phyloP scores from a whole-genome alignment of 2,888 invertebrate species.

The Ferdinandea cuprea region DNA sequence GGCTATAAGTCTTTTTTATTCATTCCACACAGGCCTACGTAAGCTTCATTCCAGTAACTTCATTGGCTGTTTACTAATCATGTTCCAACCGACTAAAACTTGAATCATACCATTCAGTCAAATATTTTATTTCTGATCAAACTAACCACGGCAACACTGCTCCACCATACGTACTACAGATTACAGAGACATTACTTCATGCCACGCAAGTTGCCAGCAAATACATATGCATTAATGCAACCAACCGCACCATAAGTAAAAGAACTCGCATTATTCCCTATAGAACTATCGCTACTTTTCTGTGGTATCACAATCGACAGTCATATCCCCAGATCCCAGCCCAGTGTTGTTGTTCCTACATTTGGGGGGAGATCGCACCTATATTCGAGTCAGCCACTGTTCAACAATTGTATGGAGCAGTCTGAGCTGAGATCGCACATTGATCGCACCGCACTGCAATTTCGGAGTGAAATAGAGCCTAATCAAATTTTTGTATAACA shows the following conservation, averaged over 20 bases:
- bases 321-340: constrained; percentile 5
- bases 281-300: constrained; percentile 29
- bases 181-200: not conserved
- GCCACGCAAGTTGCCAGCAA: not conserved
- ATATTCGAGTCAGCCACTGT: constrained; percentile 34
- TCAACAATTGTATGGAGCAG: constrained; percentile 47
- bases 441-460: constrained; percentile 31
- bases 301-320: constrained; percentile 14
- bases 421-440: constrained; percentile 50
- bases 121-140: not conserved
- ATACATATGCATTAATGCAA: not conserved
- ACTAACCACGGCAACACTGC: constrained; percentile 12
- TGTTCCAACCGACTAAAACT: no score
- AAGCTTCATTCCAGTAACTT: no score
- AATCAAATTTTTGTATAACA: not conserved
- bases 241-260: constrained; percentile 9
- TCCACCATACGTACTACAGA: not conserved
- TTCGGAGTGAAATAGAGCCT: constrained; percentile 9
- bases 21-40: no score
- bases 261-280: constrained; percentile 19
- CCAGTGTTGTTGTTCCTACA: constrained; percentile 13
- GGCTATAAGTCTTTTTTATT: no score
- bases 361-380: constrained; percentile 39
- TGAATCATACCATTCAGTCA: no score
- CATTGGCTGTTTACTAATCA: no score